A percentile compares a stretch with the other conserved stretches of the same genome.
Conservation (phyloP, 2,888 invertebrate genomes). For the Limnephilus rhombicus region DNA sequence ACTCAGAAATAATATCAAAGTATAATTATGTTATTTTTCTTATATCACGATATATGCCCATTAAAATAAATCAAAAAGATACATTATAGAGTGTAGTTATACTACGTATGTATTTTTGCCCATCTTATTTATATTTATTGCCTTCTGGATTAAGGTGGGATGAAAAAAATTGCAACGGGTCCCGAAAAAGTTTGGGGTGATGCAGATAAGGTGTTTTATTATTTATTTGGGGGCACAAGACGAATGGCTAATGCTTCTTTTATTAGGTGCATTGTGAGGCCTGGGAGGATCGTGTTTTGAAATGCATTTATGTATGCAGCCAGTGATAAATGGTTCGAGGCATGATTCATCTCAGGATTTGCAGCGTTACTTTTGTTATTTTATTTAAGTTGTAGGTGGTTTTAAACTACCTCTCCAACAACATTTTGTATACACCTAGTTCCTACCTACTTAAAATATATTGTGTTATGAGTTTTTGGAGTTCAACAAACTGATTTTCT, state of each 20-base stretch:
- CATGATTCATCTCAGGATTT: slow-evolving; percentile 24
- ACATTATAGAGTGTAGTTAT: background rate
- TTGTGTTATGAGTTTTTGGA: too few species aligned
- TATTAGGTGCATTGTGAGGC: slow-evolving; percentile 52
- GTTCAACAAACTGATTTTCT: too few species aligned
- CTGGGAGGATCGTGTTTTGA: slow-evolving; percentile 50
- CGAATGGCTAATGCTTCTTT: slow-evolving; percentile 54
- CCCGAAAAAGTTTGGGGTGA: slow-evolving; percentile 48
- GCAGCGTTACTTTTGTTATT: background rate
- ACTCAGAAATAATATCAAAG: background rate
- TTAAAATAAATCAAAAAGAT: slow-evolving; percentile 21
- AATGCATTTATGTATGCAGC: slow-evolving; percentile 36
- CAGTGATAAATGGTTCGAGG: background rate
- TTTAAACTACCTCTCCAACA: background rate
- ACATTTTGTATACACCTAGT: background rate
- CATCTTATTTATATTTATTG: slow-evolving; percentile 54
- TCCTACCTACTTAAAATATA: too few species aligned
- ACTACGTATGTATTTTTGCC: background rate
- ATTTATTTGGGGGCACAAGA: slow-evolving; percentile 59
- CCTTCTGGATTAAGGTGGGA: slow-evolving; percentile 52
- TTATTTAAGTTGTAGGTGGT: background rate
- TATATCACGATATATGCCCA: slow-evolving; percentile 4
- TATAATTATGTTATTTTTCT: background rate
- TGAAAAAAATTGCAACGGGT: slow-evolving; percentile 55
- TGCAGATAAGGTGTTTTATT: slow-evolving; percentile 63